Percentiles rank a stretch among this genome's conserved stretches.
phyloP scores from a whole-genome alignment of 37 sponge, comb jelly and placozoan genomes.

The Spongia lamella region DNA sequence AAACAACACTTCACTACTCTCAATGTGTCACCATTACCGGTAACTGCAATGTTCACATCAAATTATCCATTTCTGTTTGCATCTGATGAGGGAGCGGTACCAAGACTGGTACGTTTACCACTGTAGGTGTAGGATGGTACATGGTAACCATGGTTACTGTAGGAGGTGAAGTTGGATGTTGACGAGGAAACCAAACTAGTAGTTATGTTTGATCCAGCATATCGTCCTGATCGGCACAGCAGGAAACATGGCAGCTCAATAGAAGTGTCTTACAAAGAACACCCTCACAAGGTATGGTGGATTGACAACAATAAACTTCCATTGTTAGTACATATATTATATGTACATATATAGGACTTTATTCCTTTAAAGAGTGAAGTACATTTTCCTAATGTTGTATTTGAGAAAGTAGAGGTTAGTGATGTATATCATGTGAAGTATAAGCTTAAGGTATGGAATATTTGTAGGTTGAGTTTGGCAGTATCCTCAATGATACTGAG shows the following conservation, averaged over 20 bases:
- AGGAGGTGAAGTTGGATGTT: constrained; percentile 55
- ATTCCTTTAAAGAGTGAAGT: constrained; percentile 76
- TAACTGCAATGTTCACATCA: constrained; percentile 61
- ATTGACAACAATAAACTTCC: neutral
- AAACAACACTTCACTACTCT: constrained; percentile 47
- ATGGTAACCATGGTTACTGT: neutral
- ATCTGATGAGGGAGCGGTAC: neutral
- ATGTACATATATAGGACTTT: constrained; percentile 48
- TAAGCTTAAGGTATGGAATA: neutral
- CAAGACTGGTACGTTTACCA: constrained; percentile 37
- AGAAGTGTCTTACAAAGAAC: constrained; percentile 84
- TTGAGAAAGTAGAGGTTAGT: constrained; percentile 51
- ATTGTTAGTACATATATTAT: neutral
- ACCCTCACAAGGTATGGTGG: constrained; percentile 74
- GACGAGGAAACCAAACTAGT: constrained; percentile 35
- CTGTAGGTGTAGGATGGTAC: constrained; percentile 1
- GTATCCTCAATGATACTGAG: constrained; percentile 97
- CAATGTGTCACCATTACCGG: constrained; percentile 75
- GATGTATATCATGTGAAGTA: neutral
- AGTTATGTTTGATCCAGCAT: constrained; percentile 83
- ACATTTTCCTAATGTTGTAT: constrained; percentile 90
- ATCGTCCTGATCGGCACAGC: constrained; percentile 67
- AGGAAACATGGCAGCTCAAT: constrained; percentile 53
- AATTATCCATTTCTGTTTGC: constrained; percentile 71
- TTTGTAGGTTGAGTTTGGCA: constrained; percentile 86